Base-by-base conservation (phyloP, 2,888 invertebrate species). In the Plagodis pulveraria region DNA sequence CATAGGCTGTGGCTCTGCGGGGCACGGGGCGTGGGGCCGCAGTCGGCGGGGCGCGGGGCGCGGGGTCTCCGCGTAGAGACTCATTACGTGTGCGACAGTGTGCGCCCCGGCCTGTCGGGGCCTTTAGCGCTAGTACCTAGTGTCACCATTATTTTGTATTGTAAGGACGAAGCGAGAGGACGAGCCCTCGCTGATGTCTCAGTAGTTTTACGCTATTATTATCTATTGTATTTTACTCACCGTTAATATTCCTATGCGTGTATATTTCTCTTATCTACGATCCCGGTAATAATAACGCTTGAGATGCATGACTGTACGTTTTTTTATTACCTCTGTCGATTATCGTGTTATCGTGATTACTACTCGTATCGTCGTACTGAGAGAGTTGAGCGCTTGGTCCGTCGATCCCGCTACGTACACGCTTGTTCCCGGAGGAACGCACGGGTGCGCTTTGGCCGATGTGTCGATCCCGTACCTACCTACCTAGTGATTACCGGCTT, bases 211-310 rank as follows among this genome's bases (percentile, higher is more conserved):
- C 85, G 91, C 91, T 91, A 90, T 88, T 50, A 72, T 71, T 79
- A 82, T 84, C 83, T 87, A 89, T 87, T 88, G 83, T 91, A 88
- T 86, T 81, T 89, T 89, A 88, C 87, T 87, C 86, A 85, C 83
- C 87, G 88, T 89, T 60, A 87, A 86, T 87, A 84, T 86, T 87
- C 87, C 85, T 89, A 88, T 90, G 91, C 91, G 91, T 91, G 91
- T 91, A 91, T 90, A 91, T 91, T 91, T 91, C 91, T 92, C 91
- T 88, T 91, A 87, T 86, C 89, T 89, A 88, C 89, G 93, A 94
- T 95, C 95, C 95, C 95, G 96, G 95, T 96, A 96, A 96, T 96
- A 96, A 96, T 96, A 96, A 96, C 96, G 96, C 96, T 96, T 96
- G 94, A 94, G 84, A 95, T 96, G 96, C 96, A 96, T 96, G 96